A percentile compares a stretch with the other conserved stretches of the same genome.
Conservation (phyloP, 2,113 vertebrate species). For the Indri indri region DNA sequence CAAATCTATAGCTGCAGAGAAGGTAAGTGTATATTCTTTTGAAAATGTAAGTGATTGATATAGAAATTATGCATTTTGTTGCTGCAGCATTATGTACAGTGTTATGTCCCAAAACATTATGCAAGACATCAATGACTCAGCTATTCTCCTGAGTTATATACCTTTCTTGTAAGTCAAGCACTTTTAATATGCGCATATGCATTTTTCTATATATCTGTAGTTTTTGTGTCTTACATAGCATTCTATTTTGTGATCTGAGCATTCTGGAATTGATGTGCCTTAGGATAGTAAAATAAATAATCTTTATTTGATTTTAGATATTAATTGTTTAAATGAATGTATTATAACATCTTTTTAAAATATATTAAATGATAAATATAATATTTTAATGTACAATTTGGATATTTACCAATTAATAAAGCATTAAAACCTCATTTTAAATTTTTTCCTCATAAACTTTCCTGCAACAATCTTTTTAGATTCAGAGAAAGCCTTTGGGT, state of each 20-base stretch:
- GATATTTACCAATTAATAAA: constrained; percentile 32
- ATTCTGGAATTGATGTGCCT: not conserved
- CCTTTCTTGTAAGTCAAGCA: constrained; percentile 34
- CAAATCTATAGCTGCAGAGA: not conserved
- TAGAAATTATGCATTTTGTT: constrained; percentile 25
- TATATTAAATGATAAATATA: not conserved
- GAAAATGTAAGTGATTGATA: constrained; percentile 18
- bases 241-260: not conserved
- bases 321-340: not conserved
- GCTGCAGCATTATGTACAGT: not conserved
- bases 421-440: not conserved
- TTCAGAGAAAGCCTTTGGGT: constrained; percentile 37
- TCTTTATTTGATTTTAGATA: not conserved
- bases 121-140: constrained; percentile 46
- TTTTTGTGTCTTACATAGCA: constrained; percentile 1
- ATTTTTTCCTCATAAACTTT: not conserved
- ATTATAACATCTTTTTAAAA: not conserved
- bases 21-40: not conserved
- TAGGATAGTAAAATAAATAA: not conserved
- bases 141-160: constrained; percentile 2
- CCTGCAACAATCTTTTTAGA: constrained; percentile 40
- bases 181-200: constrained; percentile 22
- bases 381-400: not conserved
- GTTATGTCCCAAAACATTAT: constrained; percentile 11
- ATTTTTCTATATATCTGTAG: constrained; percentile 12